A percentile compares a stretch with the other conserved stretches of the same genome.
Evolutionary conservation across 2,888 invertebrate genomes (phyloP).

Genomic region (Bellardia bayeri): DNA sequence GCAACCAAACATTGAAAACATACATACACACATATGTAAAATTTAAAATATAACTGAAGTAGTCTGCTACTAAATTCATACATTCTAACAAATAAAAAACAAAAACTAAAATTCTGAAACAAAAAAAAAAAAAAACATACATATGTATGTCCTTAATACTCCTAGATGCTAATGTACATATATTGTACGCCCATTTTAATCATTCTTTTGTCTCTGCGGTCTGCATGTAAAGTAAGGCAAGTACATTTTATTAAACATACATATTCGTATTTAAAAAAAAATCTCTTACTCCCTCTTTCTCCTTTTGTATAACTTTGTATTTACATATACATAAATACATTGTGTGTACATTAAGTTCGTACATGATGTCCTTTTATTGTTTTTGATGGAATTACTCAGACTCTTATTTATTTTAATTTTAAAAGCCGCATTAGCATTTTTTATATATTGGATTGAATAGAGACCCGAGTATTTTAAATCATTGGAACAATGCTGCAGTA

Average conservation of each 20-base stretch:
- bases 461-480: not conserved
- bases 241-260: slow-evolving; percentile 25
- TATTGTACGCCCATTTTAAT: slow-evolving; percentile 65
- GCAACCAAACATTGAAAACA: slow-evolving; percentile 33
- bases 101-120: not conserved
- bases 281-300: not conserved
- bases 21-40: slow-evolving; percentile 16
- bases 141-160: slow-evolving; percentile 15
- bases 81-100: slow-evolving; percentile 10
- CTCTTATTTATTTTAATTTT: slow-evolving; percentile 31
- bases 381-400: slow-evolving; percentile 16
- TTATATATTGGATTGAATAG: slow-evolving; percentile 25
- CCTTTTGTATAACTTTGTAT: slow-evolving; percentile 1
- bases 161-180: slow-evolving; percentile 40
- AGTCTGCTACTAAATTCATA: slow-evolving; percentile 47
- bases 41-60: slow-evolving; percentile 32
- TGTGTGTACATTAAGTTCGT: not conserved
- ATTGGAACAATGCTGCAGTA: not conserved
- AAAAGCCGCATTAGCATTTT: slow-evolving; percentile 46
- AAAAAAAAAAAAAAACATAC: not conserved
- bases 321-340: not conserved
- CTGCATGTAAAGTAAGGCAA: slow-evolving; percentile 36
- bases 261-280: slow-evolving; percentile 42
- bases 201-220: slow-evolving; percentile 64
- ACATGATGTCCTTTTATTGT: slow-evolving; percentile 11